Base-by-base conservation (phyloP, 2,888 invertebrate species). In the Acronicta psi region DNA sequence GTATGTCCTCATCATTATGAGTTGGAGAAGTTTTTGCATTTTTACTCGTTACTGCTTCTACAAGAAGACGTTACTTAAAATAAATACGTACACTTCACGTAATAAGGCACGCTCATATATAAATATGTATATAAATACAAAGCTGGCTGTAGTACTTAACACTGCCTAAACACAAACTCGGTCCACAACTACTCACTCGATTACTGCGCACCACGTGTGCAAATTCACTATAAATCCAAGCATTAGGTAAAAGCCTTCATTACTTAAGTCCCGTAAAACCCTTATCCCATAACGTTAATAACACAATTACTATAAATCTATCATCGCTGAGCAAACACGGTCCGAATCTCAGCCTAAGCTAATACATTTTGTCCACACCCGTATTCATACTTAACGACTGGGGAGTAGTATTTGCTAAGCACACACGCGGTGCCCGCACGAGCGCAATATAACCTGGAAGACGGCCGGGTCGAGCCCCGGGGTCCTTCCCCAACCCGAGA, bases 221-320 rank as follows among this genome's bases (percentile, higher is more conserved):
- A 86, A 88, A 87, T 86, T 85, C 82, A 87, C 90, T 88, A 93
- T 93, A 93, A 93, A 92, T 93, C 87, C 89, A 74, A 80, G 92
- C 84, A 92, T 94, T 93, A 92, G 87, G 89, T 90, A 83, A 91
- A 88, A 90, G 90, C 92, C 85, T 93, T 92, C 92, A 92, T 93
- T 93, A 93, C 92, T 93, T 92, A 93, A 93, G 92, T 88, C 91
- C 87, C 92, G 91, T 93, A 92, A 93, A 93, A 92, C 93, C 94
- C 93, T 94, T 93, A 93, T 90, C 93, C 93, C 92, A 92, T 93
- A 94, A 93, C 92, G 93, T 93, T 94, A 94, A 93, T 94, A 94
- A 94, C 94, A 93, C 93, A 94, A 93, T 94, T 93, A 94, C 94
- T 93, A 94, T 94, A 94, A 94, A 94, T 94, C 94, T 94, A 94